These are phyloP conservation scores for Conomelus anceps DNA, from an alignment of 2,888 invertebrate species.

Conservation along the genomic window DNA sequence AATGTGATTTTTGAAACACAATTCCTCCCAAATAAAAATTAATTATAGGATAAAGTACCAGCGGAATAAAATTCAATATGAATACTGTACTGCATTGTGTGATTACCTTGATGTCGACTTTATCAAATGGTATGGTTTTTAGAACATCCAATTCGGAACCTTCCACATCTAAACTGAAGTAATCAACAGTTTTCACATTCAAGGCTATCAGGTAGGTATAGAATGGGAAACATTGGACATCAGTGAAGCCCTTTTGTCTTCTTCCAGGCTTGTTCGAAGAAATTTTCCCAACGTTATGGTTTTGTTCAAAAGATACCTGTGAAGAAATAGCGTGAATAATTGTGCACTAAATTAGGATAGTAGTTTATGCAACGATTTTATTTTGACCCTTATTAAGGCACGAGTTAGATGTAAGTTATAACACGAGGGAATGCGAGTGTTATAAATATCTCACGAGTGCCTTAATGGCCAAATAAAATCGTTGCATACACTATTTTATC, in stretches of 20 bases:
- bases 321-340: background rate
- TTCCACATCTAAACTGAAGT: constrained; percentile 51
- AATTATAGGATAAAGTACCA: too few relatives aligned
- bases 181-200: constrained; percentile 46
- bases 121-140: constrained; percentile 48
- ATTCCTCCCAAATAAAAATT: constrained; percentile 2
- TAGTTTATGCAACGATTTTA: background rate
- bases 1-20: too few relatives aligned
- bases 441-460: too few relatives aligned
- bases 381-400: background rate
- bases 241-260: constrained; percentile 36
- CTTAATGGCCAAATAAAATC: too few relatives aligned
- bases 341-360: background rate
- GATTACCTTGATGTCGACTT: constrained; percentile 43
- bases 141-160: constrained; percentile 48
- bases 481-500: too few relatives aligned
- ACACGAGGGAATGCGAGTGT: too few relatives aligned
- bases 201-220: constrained; percentile 46
- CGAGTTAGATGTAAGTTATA: too few relatives aligned
- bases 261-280: constrained; percentile 34
- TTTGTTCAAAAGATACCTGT: constrained; percentile 44
- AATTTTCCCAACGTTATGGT: constrained; percentile 43
- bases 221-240: constrained; percentile 49
- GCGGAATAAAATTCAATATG: too few relatives aligned
- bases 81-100: background rate